Evolutionary conservation across 2,888 invertebrate genomes (phyloP).

Genomic region (Sycophila texana): DNA sequence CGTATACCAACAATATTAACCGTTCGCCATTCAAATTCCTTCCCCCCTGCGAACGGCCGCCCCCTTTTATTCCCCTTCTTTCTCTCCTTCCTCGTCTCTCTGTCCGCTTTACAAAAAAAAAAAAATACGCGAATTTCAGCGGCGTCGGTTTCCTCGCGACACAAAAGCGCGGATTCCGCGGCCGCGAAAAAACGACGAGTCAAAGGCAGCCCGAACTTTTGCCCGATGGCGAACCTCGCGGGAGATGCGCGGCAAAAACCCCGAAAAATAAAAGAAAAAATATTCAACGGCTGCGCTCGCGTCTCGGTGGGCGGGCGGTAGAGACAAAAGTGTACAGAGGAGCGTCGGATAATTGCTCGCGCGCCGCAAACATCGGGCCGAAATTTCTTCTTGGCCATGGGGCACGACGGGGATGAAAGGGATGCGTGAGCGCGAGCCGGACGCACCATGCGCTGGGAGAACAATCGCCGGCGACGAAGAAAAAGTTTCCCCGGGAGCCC

Average conservation of each 20-base stretch:
- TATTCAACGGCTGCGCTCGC: background rate
- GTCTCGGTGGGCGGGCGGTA: background rate
- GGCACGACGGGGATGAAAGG: background rate
- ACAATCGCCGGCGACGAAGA: slow-evolving; percentile 30
- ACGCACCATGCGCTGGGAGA: background rate
- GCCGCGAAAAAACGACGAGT: background rate
- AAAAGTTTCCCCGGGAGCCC: slow-evolving; percentile 19
- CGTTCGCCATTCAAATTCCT: too few relatives aligned
- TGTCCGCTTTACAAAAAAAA: background rate
- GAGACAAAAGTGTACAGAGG: too few relatives aligned
- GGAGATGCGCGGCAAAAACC: background rate
- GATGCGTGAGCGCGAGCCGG: background rate
- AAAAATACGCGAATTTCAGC: background rate
- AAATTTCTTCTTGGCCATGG: slow-evolving; percentile 20
- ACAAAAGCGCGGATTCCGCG: slow-evolving; percentile 11
- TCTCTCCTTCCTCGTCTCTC: background rate
- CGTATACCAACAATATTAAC: too few relatives aligned
- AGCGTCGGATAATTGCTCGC: slow-evolving; percentile 31
- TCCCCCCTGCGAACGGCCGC: too few relatives aligned
- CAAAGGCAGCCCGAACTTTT: slow-evolving; percentile 9
- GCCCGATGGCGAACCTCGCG: slow-evolving; percentile 20
- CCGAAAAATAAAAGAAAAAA: background rate
- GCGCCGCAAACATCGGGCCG: slow-evolving; percentile 4
- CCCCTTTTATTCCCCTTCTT: too few relatives aligned
- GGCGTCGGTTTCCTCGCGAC: background rate